Percentiles rank a stretch among this genome's conserved stretches.
phyloP scores from a whole-genome alignment of 1,140 invertebrate species.

The Heliothis subflexa region DNA sequence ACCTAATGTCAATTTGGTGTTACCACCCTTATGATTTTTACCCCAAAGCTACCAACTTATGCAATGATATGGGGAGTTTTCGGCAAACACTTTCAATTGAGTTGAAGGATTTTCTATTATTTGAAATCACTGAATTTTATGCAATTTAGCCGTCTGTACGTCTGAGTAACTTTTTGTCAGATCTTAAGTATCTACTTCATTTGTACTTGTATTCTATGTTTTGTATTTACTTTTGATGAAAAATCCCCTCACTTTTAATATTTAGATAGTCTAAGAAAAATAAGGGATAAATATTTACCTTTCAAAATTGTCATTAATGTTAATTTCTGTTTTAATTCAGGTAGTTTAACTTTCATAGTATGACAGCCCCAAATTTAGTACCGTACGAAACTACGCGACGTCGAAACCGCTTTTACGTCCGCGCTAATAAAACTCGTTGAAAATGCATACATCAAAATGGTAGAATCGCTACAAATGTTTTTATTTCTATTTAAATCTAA shows the following conservation, averaged over 20 bases:
- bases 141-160: too few species aligned
- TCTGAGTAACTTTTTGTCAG: too few species aligned
- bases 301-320: neutral
- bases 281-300: too few species aligned
- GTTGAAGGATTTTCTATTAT: neutral
- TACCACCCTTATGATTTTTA: slow-evolving; percentile 23
- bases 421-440: slow-evolving; percentile 83
- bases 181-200: too few species aligned
- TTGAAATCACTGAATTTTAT: too few species aligned
- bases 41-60: neutral
- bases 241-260: too few species aligned
- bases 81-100: neutral
- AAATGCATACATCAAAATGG: slow-evolving; percentile 89
- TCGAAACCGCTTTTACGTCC: slow-evolving; percentile 76
- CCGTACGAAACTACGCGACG: slow-evolving; percentile 83
- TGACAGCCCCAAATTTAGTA: slow-evolving; percentile 78
- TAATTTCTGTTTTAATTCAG: neutral
- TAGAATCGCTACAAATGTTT: slow-evolving; percentile 93
- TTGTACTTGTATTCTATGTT: too few species aligned
- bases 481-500: slow-evolving; percentile 94
- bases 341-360: slow-evolving; percentile 36
- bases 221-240: too few species aligned
- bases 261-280: too few species aligned
- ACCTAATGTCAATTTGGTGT: slow-evolving; percentile 34
- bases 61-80: too few species aligned